Evolutionary conservation across 2,797 vertebrate species (phyloP), one percentile per base, ranked within the genome.

Genomic region (Enoplosus armatus): DNA sequence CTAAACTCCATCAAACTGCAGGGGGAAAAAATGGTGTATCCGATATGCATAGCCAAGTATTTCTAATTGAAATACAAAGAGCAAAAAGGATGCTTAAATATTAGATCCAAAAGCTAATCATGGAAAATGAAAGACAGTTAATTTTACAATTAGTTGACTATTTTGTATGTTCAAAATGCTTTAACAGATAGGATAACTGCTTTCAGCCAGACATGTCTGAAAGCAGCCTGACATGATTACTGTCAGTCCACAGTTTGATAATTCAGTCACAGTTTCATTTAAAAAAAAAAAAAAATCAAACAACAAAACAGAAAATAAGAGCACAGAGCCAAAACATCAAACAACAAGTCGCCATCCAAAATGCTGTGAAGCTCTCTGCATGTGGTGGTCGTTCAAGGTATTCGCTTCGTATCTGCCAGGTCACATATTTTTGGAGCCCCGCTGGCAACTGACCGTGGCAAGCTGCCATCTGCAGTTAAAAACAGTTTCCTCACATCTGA

Each of bases 401-500:
- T 72, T 56, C 39, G 27, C 43, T 48, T 58, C 26, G 0, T 29
- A 60, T 67, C 67, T 78, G 74, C 45, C 82, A 83, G 61, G 56
- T 80, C 74, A 77, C 72, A 66, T 62, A 58, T 20, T 77, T 77
- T 29, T 63, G 59, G 66, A 72, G 70, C 35, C 69, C 41, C 12
- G 3, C 62, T 62, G 59, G 58, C 56, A 56, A 41, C 63, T 20
- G 64, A 66, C 29, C 10, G 37, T 55, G 45, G 48, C 67, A 33
- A 54, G 37, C 67, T 64, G 75, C 80, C 61, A 70, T 26, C 61
- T 63, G 45, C 24, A 64, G 59, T 61, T 48, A 58, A 47, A 62
- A 69, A 37, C 33, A 1, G 8, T 29, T 27, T 50, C 29, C 33
- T 68, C 51, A 63, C 47, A 62, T 61, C 50, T 62, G 33, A 64